Evolutionary conservation across 2,797 vertebrate species (phyloP).

Genomic region (Hylomyscus alleni): DNA sequence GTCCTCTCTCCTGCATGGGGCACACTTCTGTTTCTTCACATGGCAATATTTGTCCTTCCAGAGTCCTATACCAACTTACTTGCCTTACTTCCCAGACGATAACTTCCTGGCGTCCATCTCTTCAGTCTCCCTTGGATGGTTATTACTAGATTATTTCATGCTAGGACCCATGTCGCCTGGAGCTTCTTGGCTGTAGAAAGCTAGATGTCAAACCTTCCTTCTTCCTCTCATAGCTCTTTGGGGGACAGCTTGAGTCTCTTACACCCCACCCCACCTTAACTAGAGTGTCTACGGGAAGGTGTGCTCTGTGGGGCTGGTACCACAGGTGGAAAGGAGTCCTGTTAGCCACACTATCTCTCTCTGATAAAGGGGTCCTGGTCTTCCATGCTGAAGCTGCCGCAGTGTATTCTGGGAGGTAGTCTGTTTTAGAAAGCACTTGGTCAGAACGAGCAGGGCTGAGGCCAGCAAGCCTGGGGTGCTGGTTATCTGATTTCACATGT

Average conservation of each 20-base stretch:
- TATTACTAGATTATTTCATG: background rate
- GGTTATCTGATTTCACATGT: slow-evolving; percentile 60
- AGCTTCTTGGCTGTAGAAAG: background rate
- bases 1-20: fast-evolving
- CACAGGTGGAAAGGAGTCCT: background rate
- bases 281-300: background rate
- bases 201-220: background rate
- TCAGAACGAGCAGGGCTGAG: slow-evolving; percentile 20
- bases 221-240: background rate
- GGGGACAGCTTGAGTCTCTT: background rate
- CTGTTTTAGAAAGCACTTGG: slow-evolving; percentile 72
- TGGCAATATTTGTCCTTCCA: background rate
- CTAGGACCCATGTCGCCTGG: background rate
- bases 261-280: background rate
- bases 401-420: slow-evolving; percentile 52
- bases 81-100: background rate
- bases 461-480: background rate
- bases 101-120: background rate
- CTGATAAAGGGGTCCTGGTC: slow-evolving; percentile 68
- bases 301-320: background rate
- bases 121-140: background rate
- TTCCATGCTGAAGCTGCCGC: slow-evolving; percentile 69
- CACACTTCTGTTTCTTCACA: background rate
- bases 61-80: background rate
- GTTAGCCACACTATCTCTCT: slow-evolving; percentile 22